These are phyloP conservation scores for Cheilosia impressa DNA, from an alignment of 2,888 invertebrate species.

Conservation along the genomic window DNA sequence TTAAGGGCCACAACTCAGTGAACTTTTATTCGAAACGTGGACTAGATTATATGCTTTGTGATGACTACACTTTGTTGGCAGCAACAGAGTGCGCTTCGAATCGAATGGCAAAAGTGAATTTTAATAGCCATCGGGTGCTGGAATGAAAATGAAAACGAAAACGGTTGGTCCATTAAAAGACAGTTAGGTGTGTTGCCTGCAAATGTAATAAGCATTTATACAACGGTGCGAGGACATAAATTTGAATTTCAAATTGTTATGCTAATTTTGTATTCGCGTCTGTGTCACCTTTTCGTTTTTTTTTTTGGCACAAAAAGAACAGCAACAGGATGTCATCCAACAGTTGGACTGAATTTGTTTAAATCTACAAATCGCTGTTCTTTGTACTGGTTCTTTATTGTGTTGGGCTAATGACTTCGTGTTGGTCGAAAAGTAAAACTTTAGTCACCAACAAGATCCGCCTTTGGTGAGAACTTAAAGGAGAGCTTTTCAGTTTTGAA, in stretches of 20 bases:
- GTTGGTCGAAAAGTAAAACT: not conserved
- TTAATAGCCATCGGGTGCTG: conserved; percentile 29
- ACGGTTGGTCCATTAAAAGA: conserved; percentile 50
- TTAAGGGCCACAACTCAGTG: conserved; percentile 21
- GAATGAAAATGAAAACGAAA: conserved; percentile 25
- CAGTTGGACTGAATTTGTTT: conserved; percentile 43
- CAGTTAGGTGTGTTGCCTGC: conserved; percentile 25
- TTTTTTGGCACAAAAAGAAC: not conserved
- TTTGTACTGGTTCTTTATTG: conserved; percentile 21
- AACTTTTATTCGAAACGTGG: not conserved
- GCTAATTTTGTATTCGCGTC: conserved; percentile 47
- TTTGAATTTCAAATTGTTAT: conserved; percentile 66
- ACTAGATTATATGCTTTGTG: not conserved
- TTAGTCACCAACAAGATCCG: not conserved
- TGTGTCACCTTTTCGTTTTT: conserved; percentile 14
- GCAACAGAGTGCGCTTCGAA: conserved; percentile 1
- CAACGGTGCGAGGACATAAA: conserved; percentile 37
- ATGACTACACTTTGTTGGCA: not conserved
- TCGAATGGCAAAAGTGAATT: conserved; percentile 23
- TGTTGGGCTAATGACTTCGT: conserved; percentile 29
- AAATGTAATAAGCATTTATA: conserved; percentile 41
- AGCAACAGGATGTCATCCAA: conserved; percentile 52
- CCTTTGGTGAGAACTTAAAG: not conserved
- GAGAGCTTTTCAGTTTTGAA: not conserved
- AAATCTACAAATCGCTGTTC: conserved; percentile 47